phyloP scores from a whole-genome alignment of 2,888 invertebrate species.

The Pseudococcus longispinus region DNA sequence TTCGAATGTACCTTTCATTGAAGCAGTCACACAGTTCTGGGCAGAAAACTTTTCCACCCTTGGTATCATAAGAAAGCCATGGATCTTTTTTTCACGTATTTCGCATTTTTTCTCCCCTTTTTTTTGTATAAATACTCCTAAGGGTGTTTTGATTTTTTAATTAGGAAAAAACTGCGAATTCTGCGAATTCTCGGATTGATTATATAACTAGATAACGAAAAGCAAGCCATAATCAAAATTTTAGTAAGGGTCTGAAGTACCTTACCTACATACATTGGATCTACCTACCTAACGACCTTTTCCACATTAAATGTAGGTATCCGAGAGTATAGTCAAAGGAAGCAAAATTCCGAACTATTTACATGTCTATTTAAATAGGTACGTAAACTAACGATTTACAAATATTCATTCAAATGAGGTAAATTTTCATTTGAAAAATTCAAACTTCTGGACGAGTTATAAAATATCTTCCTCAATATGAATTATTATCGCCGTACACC shows the following conservation, averaged over 20 bases:
- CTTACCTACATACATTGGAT: too few relatives aligned
- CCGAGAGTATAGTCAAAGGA: too few relatives aligned
- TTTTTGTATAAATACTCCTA: neutral
- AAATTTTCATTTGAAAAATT: too few relatives aligned
- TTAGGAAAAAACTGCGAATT: neutral
- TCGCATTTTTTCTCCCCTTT: neutral
- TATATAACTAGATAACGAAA: neutral
- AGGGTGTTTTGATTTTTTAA: neutral
- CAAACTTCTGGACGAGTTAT: too few relatives aligned
- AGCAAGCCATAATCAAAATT: neutral
- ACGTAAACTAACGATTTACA: neutral
- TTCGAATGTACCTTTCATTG: neutral
- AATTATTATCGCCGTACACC: too few relatives aligned
- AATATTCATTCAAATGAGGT: neutral
- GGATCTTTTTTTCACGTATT: neutral
- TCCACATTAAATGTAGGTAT: neutral
- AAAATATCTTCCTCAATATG: too few relatives aligned
- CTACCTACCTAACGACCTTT: neutral
- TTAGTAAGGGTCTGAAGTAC: too few relatives aligned
- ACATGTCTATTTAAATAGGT: neutral
- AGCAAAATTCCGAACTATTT: neutral
- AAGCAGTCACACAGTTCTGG: neutral
- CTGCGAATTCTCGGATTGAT: neutral
- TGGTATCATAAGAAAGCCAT: neutral
- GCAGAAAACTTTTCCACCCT: neutral